Evolutionary conservation across 2,888 invertebrate genomes (phyloP).

Genomic region (Neocrepidodera transversa): DNA sequence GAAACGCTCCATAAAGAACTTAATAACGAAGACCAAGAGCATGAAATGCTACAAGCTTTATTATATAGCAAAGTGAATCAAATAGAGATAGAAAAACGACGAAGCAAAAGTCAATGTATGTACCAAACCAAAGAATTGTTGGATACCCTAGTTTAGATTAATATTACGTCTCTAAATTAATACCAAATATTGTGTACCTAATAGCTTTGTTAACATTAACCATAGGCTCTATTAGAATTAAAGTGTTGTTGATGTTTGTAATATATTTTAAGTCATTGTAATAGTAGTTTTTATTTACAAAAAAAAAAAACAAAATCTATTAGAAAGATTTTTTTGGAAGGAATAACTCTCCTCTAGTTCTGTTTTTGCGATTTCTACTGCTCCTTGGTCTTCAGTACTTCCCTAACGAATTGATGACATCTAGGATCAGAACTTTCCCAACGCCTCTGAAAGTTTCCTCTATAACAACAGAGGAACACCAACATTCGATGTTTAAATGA

Average conservation of each 20-base stretch:
- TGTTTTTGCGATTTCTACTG: no score
- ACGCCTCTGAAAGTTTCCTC: no score
- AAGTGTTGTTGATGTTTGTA: conserved; percentile 38
- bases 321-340: no score
- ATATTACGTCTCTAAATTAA: conserved; percentile 47
- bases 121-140: conserved; percentile 61
- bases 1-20: conserved; percentile 57
- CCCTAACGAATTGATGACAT: no score
- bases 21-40: conserved; percentile 56
- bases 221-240: conserved; percentile 28
- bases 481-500: no score
- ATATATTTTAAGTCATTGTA: conserved; percentile 35
- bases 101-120: conserved; percentile 47
- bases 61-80: conserved; percentile 51
- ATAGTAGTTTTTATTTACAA: neutral
- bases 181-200: conserved; percentile 62
- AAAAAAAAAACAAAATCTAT: no score
- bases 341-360: no score
- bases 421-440: no score
- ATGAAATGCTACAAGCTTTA: conserved; percentile 59
- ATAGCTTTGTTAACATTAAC: conserved; percentile 43
- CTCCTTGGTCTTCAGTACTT: no score
- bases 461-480: no score
- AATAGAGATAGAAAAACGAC: conserved; percentile 32
- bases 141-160: conserved; percentile 60